Percentiles rank a stretch among this genome's conserved stretches.
phyloP scores from a whole-genome alignment of 2,888 invertebrate genomes.

The Oscheius myriophilus region DNA sequence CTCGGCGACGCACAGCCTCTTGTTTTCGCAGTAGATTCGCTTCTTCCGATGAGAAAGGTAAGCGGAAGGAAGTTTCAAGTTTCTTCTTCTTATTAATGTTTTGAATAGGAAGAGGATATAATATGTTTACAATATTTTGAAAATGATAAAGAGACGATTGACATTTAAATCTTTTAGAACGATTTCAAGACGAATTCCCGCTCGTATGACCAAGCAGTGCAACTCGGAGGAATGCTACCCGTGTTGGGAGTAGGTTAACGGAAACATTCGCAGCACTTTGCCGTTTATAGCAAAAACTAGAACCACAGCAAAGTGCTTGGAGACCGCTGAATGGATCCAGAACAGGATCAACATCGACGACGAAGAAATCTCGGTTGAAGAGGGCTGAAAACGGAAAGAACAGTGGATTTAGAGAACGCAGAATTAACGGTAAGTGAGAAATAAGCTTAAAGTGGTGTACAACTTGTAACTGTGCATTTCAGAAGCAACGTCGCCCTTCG shows the following conservation, averaged over 20 bases:
- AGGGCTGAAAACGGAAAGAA: slow-evolving; percentile 1
- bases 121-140: no score
- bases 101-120: no score
- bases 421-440: slow-evolving; percentile 19
- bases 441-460: background rate
- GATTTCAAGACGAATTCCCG: no score
- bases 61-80: background rate
- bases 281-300: slow-evolving; percentile 13
- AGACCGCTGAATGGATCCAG: slow-evolving; percentile 13
- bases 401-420: slow-evolving; percentile 10
- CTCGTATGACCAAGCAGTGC: background rate
- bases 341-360: background rate
- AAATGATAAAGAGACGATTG: no score
- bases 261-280: background rate
- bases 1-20: slow-evolving; percentile 35
- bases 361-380: background rate
- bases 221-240: slow-evolving; percentile 13
- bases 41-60: slow-evolving; percentile 7
- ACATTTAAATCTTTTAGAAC: no score
- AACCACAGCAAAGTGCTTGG: slow-evolving; percentile 12
- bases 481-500: slow-evolving; percentile 10
- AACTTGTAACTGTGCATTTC: background rate
- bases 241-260: slow-evolving; percentile 19
- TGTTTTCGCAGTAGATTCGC: slow-evolving; percentile 25
- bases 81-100: no score